These are phyloP conservation scores for Cheirogaleus medius DNA, from an alignment of 2,113 vertebrate genomes.

Conservation along the genomic window DNA sequence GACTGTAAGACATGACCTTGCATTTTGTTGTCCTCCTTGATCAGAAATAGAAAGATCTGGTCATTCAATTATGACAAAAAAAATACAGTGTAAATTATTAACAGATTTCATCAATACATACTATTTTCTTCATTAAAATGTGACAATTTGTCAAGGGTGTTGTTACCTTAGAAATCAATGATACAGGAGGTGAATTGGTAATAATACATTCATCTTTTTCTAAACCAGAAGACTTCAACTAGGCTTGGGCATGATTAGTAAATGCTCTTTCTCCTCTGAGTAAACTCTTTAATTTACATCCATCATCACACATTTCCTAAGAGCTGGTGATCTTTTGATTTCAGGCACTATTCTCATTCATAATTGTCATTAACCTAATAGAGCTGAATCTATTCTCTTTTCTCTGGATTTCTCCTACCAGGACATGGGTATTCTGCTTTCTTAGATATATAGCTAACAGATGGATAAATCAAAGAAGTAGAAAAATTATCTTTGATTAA, in stretches of 20 bases:
- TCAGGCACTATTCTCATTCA: not conserved
- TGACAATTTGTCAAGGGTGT: slow-evolving; percentile 20
- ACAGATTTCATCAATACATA: slow-evolving; percentile 24
- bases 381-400: slow-evolving; percentile 42
- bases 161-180: not conserved
- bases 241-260: slow-evolving; percentile 21
- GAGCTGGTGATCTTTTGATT: slow-evolving; percentile 58
- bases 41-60: slow-evolving; percentile 47
- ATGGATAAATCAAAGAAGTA: slow-evolving; percentile 52
- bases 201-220: slow-evolving; percentile 3
- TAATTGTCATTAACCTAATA: slow-evolving; percentile 43
- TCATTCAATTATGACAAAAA: slow-evolving; percentile 40
- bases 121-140: slow-evolving; percentile 39
- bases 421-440: slow-evolving; percentile 40
- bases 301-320: slow-evolving; percentile 23
- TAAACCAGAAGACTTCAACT: slow-evolving; percentile 20
- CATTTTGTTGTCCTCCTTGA: slow-evolving; percentile 2
- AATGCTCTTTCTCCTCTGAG: slow-evolving; percentile 50
- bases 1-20: not conserved
- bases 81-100: slow-evolving; percentile 39
- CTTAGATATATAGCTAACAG: slow-evolving; percentile 31
- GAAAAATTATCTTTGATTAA: slow-evolving; percentile 71
- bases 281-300: slow-evolving; percentile 41
- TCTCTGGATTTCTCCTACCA: slow-evolving; percentile 22
- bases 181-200: slow-evolving; percentile 16